phyloP scores from a whole-genome alignment of 1,140 invertebrate genomes.

The Nylanderia fulva region DNA sequence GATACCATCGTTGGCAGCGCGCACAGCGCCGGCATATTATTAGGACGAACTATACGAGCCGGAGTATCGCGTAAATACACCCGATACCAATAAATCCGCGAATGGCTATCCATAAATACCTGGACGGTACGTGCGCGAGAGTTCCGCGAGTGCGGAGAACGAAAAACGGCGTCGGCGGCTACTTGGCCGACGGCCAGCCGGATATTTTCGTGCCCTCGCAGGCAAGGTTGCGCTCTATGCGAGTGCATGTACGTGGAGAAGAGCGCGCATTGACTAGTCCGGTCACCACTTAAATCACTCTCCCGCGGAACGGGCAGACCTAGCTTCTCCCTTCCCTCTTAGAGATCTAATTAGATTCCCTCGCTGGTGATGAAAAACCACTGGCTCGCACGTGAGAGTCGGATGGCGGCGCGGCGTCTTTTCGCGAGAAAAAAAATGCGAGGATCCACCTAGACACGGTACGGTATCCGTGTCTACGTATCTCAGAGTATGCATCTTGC shows the following conservation, averaged over 20 bases:
- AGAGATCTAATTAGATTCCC: slow-evolving; percentile 61
- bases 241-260: background rate
- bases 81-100: slow-evolving; percentile 80
- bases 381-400: slow-evolving; percentile 50
- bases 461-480: too few relatives aligned
- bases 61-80: slow-evolving; percentile 67
- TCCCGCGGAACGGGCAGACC: slow-evolving; percentile 60
- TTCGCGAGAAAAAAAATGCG: background rate
- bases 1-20: slow-evolving; percentile 36
- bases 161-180: slow-evolving; percentile 43
- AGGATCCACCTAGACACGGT: background rate
- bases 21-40: slow-evolving; percentile 55
- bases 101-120: slow-evolving; percentile 80
- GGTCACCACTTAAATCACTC: slow-evolving; percentile 82
- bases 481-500: background rate
- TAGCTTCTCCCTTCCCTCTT: slow-evolving; percentile 13
- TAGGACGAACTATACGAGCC: slow-evolving; percentile 56
- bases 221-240: background rate
- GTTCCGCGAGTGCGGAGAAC: too few relatives aligned
- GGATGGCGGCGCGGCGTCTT: background rate
- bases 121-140: slow-evolving; percentile 45
- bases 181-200: slow-evolving; percentile 77
- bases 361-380: slow-evolving; percentile 39
- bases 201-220: slow-evolving; percentile 77
- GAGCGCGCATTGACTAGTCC: slow-evolving; percentile 72